Conservation (phyloP, 2,797 vertebrate species). For the Mormyrops attenuatus region DNA sequence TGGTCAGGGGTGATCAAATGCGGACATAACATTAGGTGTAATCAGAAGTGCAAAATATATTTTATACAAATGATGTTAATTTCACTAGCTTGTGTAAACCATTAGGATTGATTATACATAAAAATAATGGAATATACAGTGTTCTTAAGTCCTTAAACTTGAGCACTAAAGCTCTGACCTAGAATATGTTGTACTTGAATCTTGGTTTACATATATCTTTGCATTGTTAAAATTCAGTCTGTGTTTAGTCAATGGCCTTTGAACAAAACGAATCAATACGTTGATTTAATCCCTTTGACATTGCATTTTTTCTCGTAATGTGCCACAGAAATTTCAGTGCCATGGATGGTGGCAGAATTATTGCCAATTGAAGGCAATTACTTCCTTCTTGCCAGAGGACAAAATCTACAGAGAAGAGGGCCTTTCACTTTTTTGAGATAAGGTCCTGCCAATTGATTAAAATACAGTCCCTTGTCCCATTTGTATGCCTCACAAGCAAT, state of each 20-base stretch:
- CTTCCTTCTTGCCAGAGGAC: constrained; percentile 48
- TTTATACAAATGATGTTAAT: background rate
- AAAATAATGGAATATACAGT: background rate
- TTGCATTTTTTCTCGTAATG: background rate
- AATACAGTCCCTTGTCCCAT: constrained; percentile 48
- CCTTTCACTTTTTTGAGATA: constrained; percentile 45
- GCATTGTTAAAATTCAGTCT: background rate
- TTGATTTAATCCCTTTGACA: background rate
- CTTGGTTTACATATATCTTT: background rate
- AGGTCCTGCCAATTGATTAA: constrained; percentile 22
- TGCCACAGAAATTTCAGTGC: background rate
- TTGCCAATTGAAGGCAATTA: constrained; percentile 47
- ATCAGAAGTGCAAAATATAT: background rate
- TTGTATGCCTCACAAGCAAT: constrained; percentile 65
- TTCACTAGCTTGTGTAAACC: background rate
- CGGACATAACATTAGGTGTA: background rate
- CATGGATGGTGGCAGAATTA: constrained; percentile 25
- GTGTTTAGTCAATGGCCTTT: background rate
- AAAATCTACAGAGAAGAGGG: constrained; percentile 48
- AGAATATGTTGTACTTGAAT: background rate
- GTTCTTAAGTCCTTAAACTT: background rate
- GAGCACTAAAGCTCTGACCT: background rate
- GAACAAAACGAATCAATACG: background rate
- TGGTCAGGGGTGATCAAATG: background rate
- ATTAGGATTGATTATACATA: background rate